A percentile compares a stretch with the other conserved stretches of the same genome.
Evolutionary conservation across 1,140 invertebrate species (phyloP).

Genomic region (Aporrectodea caliginosa): DNA sequence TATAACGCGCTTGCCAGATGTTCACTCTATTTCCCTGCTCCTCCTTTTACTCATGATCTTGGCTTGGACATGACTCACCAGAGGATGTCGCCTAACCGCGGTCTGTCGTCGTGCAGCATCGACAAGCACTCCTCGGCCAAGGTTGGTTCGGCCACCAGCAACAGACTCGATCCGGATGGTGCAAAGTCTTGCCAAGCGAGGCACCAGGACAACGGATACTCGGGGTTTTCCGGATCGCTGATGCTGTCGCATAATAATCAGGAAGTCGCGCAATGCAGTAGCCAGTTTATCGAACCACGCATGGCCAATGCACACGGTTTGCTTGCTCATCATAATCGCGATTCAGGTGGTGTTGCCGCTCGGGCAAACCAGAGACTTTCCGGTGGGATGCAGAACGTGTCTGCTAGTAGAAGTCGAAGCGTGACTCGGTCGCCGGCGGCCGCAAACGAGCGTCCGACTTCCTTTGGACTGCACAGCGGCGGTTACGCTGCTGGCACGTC

Average conservation of each 20-base stretch:
- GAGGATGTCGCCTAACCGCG: background rate
- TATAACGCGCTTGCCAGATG: background rate
- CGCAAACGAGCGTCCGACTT: background rate
- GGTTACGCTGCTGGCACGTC: background rate
- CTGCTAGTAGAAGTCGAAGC: background rate
- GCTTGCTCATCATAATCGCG: background rate
- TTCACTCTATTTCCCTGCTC: background rate
- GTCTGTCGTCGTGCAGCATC: background rate
- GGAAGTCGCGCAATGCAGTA: background rate
- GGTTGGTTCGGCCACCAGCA: background rate
- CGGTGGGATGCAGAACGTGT: background rate
- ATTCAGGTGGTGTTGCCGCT: background rate
- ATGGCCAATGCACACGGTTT: background rate
- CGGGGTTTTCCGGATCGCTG: background rate
- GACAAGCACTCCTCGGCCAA: background rate
- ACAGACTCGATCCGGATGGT: background rate
- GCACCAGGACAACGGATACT: background rate
- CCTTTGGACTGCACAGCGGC: background rate
- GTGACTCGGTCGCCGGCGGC: background rate
- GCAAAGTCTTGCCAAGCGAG: background rate
- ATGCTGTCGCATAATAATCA: background rate
- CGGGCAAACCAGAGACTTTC: background rate
- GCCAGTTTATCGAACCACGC: background rate
- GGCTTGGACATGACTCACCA: background rate
- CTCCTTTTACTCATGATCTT: background rate